Evolutionary conservation across 2,113 vertebrate genomes (phyloP).

Genomic region (Cacatua alba): DNA sequence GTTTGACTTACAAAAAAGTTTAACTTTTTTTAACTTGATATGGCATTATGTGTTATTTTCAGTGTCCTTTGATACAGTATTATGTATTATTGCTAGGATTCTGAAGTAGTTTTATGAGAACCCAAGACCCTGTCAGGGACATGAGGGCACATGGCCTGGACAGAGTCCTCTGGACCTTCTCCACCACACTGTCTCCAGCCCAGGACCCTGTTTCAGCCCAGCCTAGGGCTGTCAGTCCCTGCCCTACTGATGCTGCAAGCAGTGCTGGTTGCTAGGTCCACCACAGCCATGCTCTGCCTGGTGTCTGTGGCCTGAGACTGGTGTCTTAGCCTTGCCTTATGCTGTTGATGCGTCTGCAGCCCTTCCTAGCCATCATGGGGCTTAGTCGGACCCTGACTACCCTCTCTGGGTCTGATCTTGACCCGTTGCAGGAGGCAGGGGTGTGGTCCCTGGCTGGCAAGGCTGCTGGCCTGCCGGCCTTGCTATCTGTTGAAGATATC

Average conservation of each 20-base stretch:
- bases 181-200: not conserved
- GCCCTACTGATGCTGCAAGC: not conserved
- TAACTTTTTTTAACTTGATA: not conserved
- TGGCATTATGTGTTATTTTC: not conserved
- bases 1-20: not conserved
- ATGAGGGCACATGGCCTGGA: not conserved
- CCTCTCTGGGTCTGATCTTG: not conserved
- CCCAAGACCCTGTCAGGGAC: not conserved
- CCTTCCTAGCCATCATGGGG: not conserved
- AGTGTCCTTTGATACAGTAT: not conserved
- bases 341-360: not conserved
- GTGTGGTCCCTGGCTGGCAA: fast-evolving
- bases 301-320: not conserved
- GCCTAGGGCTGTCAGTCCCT: fast-evolving
- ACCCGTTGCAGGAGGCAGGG: not conserved
- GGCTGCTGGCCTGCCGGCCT: not conserved
- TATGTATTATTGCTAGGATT: not conserved
- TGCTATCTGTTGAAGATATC: not conserved
- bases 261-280: not conserved
- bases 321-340: not conserved
- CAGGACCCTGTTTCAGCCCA: not conserved
- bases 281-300: not conserved
- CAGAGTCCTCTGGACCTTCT: not conserved
- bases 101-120: not conserved
- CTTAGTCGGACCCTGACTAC: not conserved